Conservation (phyloP, 2,888 invertebrate genomes). For the Dione juno region DNA sequence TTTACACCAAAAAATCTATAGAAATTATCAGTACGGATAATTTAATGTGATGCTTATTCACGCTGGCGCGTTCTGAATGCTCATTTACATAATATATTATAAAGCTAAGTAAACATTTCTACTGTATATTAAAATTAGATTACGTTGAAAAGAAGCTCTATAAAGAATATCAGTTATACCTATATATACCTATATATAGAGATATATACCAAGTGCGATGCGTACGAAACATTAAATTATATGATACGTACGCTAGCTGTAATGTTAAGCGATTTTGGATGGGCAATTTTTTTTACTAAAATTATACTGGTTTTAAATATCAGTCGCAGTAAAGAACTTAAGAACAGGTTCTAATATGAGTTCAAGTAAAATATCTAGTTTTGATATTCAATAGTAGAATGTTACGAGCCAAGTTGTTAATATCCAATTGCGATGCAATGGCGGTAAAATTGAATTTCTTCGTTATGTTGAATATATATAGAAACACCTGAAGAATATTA, state of each 20-base stretch:
- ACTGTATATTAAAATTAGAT: slow-evolving; percentile 23
- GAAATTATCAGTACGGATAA: slow-evolving; percentile 26
- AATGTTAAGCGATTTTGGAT: slow-evolving; percentile 26
- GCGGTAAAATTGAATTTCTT: slow-evolving; percentile 9
- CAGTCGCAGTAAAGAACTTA: slow-evolving; percentile 16
- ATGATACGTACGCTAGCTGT: slow-evolving; percentile 2
- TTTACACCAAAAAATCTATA: slow-evolving; percentile 21
- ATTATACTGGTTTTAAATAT: slow-evolving; percentile 26
- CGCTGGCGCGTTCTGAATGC: neutral
- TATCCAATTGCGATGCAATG: slow-evolving; percentile 18
- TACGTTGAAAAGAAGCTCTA: neutral
- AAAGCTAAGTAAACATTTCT: slow-evolving; percentile 14
- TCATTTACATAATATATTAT: slow-evolving; percentile 19
- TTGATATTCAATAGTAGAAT: slow-evolving; percentile 18
- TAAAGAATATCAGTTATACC: neutral
- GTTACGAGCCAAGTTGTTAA: slow-evolving; percentile 16
- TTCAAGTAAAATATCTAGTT: slow-evolving; percentile 19
- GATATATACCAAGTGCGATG: neutral
- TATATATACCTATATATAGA: too few species aligned
- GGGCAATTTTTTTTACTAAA: slow-evolving; percentile 24
- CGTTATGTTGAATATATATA: slow-evolving; percentile 14
- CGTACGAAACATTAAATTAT: slow-evolving; percentile 1
- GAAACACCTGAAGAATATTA: neutral
- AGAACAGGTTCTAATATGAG: slow-evolving; percentile 23
- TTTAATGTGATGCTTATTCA: slow-evolving; percentile 25